Conservation (phyloP, 1,140 invertebrate species). For the Mactra quadrangularis region DNA sequence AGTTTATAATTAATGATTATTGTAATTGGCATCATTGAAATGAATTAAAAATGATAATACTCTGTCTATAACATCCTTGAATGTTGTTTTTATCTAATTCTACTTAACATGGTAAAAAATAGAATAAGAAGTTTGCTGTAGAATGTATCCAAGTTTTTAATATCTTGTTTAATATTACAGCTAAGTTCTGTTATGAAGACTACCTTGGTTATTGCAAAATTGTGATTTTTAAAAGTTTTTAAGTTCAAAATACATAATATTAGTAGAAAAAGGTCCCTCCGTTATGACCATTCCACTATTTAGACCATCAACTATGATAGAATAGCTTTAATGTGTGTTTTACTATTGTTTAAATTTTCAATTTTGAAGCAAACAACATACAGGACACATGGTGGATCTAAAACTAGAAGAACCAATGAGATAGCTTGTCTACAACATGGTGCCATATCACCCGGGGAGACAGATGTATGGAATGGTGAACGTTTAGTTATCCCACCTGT, state of each 20-base stretch:
- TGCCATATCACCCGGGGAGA: conserved; percentile 37
- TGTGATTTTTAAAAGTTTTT: background rate
- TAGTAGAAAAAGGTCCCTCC: background rate
- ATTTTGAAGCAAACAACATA: background rate
- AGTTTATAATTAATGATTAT: too few species aligned
- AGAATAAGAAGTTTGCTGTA: too few species aligned
- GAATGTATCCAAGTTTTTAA: background rate
- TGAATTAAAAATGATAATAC: too few species aligned
- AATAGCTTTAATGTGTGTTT: background rate
- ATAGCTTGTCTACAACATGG: conserved; percentile 3
- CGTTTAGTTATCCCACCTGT: conserved; percentile 42
- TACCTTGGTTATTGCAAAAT: too few species aligned
- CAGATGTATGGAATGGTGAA: conserved; percentile 35
- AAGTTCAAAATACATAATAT: background rate
- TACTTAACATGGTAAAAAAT: too few species aligned
- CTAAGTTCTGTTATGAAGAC: background rate
- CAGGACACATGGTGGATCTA: conserved; percentile 8
- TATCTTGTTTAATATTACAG: background rate
- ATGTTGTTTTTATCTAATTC: too few species aligned
- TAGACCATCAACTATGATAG: too few species aligned
- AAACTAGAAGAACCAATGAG: conserved; percentile 13
- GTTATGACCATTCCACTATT: too few species aligned
- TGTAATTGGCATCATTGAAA: too few species aligned
- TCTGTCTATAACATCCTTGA: too few species aligned
- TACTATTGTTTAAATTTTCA: background rate